Evolutionary conservation across 2,888 invertebrate species (phyloP), one percentile per base, ranked within the genome.

Genomic region (Deilephila elpenor): DNA sequence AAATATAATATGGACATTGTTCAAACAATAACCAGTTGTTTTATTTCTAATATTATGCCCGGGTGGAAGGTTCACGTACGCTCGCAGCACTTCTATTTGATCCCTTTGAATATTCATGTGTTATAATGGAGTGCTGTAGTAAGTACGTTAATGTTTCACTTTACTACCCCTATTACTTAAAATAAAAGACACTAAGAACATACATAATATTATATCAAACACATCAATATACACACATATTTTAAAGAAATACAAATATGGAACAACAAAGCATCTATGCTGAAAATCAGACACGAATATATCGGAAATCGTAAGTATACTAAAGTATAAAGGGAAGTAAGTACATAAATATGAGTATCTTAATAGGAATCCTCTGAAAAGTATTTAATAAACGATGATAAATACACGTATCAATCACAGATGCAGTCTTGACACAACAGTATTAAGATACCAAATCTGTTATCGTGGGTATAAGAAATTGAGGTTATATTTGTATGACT

Each of bases 1-100:
- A 96, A 96, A 96, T 97, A 97, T 96, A 96, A 97, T 97, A 96
- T 97, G 97, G 96, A 97, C 97, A 97, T 97, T 97, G 97, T 97
- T 97, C 96, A 97, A 96, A 96, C 96, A 96, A 96, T 94, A 93
- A 95, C 88, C 90, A 89, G 91, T 93, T 93, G 92, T 94, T 94
- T 93, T 88, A 94, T 94, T 94, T 93, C 56, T 78, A 74, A 77
- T 51, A 64, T 74, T 76, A 74, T 70, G 25, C 44, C n/a, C 20
- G 25, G 51, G 51, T 67, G 51, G 44, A 67, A 51, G 25, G 6
- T 67, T 25, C 25, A 67, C 25, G 51, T 51, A 5, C 67, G 14
- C 44, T 20, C 19, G 8, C 20, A 11, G 8, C n/a, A 37, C 44
- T 44, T 20, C 19, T 44, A 44, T 37, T 64, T 37, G 3, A 4